Evolutionary conservation across 2,888 invertebrate species (phyloP).

Genomic region (Dasysyrphus tricinctus): DNA sequence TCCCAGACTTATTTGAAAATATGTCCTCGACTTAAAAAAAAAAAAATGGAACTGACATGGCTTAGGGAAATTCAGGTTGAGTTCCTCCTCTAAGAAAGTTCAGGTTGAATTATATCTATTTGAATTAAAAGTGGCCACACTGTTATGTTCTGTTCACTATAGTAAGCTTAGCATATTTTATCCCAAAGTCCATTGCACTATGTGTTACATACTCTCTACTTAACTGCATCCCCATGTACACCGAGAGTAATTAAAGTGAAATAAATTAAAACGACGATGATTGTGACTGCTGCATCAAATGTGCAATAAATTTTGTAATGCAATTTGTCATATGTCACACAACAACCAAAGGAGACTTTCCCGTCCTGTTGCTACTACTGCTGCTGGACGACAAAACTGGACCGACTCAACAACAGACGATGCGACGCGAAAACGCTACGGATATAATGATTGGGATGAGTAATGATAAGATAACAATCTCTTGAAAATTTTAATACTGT

Average conservation of each 20-base stretch:
- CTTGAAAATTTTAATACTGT: slow-evolving; percentile 66
- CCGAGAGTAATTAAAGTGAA: slow-evolving; percentile 56
- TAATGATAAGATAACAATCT: slow-evolving; percentile 72
- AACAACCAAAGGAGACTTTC: slow-evolving; percentile 25
- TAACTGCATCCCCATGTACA: neutral
- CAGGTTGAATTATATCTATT: neutral
- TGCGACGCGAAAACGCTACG: neutral
- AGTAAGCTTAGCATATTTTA: neutral
- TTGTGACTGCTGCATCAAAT: slow-evolving; percentile 56
- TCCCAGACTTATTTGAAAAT: too few relatives aligned
- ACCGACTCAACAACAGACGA: neutral
- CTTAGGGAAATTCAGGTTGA: too few relatives aligned
- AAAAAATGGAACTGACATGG: too few relatives aligned
- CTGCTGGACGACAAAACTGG: neutral
- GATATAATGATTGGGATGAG: slow-evolving; percentile 56
- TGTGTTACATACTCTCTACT: slow-evolving; percentile 1
- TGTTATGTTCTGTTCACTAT: neutral
- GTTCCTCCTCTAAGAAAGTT: neutral
- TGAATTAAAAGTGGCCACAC: neutral
- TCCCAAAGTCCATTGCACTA: slow-evolving; percentile 38
- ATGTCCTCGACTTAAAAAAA: too few relatives aligned
- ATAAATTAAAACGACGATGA: slow-evolving; percentile 63
- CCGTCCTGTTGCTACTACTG: neutral
- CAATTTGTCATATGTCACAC: slow-evolving; percentile 74
- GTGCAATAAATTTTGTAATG: slow-evolving; percentile 58